Percentiles rank a stretch among this genome's conserved stretches.
Evolutionary conservation across 2,888 invertebrate species (phyloP).

Genomic region (Tenodera sinensis): DNA sequence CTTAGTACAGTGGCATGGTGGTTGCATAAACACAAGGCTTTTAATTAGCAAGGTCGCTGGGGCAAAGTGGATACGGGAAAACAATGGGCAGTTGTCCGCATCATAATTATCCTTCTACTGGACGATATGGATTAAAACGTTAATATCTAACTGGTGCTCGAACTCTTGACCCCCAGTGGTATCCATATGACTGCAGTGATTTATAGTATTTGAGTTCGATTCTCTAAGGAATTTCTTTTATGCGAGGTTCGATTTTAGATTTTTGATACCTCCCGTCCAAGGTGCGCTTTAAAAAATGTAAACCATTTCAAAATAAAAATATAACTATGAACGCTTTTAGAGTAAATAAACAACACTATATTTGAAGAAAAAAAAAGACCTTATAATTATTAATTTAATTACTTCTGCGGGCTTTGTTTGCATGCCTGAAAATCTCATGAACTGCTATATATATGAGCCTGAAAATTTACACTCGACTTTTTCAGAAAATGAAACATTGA

Average conservation of each 20-base stretch:
- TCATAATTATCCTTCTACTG: neutral
- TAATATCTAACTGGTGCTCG: neutral
- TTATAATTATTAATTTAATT: too few relatives aligned
- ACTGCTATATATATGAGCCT: too few relatives aligned
- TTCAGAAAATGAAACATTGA: too few relatives aligned
- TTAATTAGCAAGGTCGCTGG: neutral
- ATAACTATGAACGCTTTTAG: neutral
- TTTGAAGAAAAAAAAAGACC: too few relatives aligned
- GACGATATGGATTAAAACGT: neutral
- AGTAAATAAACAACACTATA: neutral
- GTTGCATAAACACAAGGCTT: neutral
- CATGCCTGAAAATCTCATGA: too few relatives aligned
- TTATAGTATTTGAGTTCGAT: neutral
- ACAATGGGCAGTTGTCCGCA: neutral
- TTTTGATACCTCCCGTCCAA: too few relatives aligned
- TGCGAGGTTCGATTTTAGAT: neutral
- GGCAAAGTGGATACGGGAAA: neutral
- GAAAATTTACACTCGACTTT: too few relatives aligned
- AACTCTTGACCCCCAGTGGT: neutral
- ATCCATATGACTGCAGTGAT: neutral
- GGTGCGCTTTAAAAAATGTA: too few relatives aligned
- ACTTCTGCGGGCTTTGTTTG: too few relatives aligned
- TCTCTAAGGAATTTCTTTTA: neutral
- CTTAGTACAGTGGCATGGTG: neutral
- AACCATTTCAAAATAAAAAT: neutral